Evolutionary conservation across 2,113 vertebrate species (phyloP).

Genomic region (Rhipidura dahli): DNA sequence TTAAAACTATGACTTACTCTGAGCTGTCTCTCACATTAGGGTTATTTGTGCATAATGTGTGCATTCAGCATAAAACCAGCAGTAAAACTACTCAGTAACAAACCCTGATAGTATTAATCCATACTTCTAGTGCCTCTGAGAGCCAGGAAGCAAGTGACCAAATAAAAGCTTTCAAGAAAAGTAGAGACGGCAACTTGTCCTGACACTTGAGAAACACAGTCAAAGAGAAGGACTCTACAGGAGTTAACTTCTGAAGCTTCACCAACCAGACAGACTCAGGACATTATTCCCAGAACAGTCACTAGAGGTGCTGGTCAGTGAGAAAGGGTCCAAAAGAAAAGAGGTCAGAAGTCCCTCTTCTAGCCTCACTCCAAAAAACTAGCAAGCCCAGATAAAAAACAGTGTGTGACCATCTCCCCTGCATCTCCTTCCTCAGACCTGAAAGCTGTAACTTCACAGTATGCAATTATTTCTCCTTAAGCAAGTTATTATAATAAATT

Average conservation of each 20-base stretch:
- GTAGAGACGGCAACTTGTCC: neutral
- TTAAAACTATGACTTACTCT: neutral
- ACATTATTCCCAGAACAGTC: fast-evolving
- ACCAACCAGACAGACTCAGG: neutral
- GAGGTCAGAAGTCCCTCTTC: neutral
- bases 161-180: neutral
- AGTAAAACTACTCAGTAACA: neutral
- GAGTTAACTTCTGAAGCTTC: neutral
- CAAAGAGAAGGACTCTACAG: neutral
- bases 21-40: neutral
- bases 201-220: neutral
- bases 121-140: neutral
- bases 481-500: neutral
- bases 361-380: neutral
- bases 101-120: neutral
- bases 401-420: neutral
- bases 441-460: neutral
- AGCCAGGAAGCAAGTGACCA: neutral
- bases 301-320: neutral
- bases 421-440: neutral
- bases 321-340: neutral
- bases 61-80: neutral
- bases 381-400: neutral
- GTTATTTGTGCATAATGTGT: neutral
- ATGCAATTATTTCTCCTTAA: neutral